Conservation (phyloP, 2,888 invertebrate species). For the Scelioninae gen. 1 region DNA sequence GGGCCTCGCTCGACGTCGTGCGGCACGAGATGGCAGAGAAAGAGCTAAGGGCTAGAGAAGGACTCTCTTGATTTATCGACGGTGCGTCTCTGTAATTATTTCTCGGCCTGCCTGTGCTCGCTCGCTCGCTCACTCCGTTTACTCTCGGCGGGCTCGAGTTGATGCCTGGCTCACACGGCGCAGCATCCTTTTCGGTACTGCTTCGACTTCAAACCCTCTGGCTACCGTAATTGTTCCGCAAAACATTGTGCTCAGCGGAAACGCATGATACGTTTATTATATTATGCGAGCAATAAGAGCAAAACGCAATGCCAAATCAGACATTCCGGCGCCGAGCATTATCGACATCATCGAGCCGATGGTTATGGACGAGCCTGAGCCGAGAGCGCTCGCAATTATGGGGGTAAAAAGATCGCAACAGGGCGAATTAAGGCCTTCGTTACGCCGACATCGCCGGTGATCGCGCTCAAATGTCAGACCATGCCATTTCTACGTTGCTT, state of each 20-base stretch:
- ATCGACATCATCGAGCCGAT: slow-evolving; percentile 38
- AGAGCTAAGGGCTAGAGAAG: no score
- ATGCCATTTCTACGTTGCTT: slow-evolving; percentile 35
- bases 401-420: slow-evolving; percentile 32
- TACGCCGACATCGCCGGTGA: slow-evolving; percentile 14
- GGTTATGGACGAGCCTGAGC: slow-evolving; percentile 39
- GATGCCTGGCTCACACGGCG: slow-evolving; percentile 53
- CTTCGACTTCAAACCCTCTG: slow-evolving; percentile 60
- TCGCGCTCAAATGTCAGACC: slow-evolving; percentile 35
- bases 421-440: slow-evolving; percentile 41
- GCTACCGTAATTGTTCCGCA: slow-evolving; percentile 71
- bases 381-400: slow-evolving; percentile 34
- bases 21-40: no score
- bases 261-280: slow-evolving; percentile 64
- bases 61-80: no score
- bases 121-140: slow-evolving; percentile 66
- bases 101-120: slow-evolving; percentile 76
- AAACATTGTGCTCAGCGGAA: slow-evolving; percentile 66
- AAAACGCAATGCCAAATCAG: slow-evolving; percentile 61
- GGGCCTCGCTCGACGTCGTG: no score
- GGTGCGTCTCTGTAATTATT: slow-evolving; percentile 84
- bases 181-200: slow-evolving; percentile 62
- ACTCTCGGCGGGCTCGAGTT: no score
- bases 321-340: slow-evolving; percentile 66
- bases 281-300: slow-evolving; percentile 58